These are phyloP conservation scores for Lordiphosa clarofinis DNA, from an alignment of 1,140 invertebrate species.

Conservation along the genomic window DNA sequence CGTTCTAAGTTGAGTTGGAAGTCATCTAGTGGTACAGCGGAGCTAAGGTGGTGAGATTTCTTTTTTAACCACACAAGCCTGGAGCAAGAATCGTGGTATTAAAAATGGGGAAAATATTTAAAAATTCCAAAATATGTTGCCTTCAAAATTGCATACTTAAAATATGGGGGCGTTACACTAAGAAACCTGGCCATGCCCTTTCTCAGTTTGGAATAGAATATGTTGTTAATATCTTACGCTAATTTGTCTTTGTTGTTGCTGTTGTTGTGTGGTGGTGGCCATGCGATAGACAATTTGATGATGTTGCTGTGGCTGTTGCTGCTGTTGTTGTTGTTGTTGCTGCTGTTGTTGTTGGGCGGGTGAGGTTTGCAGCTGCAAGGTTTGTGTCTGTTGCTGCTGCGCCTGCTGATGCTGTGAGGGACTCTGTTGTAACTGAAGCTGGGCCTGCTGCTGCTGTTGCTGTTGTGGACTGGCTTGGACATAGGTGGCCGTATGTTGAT, in stretches of 20 bases:
- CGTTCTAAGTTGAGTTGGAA: no score
- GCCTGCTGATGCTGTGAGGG: slow-evolving; percentile 41
- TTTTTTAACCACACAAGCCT: no score
- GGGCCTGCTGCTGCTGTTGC: slow-evolving; percentile 31
- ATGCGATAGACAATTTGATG: slow-evolving; percentile 76
- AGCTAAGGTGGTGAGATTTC: no score
- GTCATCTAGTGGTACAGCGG: no score
- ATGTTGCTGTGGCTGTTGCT: slow-evolving; percentile 54
- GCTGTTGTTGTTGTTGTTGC: slow-evolving; percentile 55
- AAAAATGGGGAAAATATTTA: no score
- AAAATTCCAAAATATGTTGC: no score
- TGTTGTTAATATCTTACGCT: slow-evolving; percentile 36
- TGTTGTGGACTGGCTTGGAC: slow-evolving; percentile 53
- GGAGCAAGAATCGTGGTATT: no score
- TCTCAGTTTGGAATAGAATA: background rate
- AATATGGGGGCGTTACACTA: no score
- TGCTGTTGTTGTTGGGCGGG: slow-evolving; percentile 44
- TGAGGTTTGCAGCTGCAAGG: slow-evolving; percentile 72
- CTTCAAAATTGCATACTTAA: no score
- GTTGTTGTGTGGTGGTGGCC: slow-evolving; percentile 42
- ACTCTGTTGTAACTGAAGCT: slow-evolving; percentile 50
- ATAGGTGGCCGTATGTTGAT: slow-evolving; percentile 47
- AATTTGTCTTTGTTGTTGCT: slow-evolving; percentile 55
- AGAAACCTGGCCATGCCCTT: no score
- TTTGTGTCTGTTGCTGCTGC: slow-evolving; percentile 51